Evolutionary conservation across 2,888 invertebrate species (phyloP), one percentile per base, ranked within the genome.

Genomic region (Melieria picta): DNA sequence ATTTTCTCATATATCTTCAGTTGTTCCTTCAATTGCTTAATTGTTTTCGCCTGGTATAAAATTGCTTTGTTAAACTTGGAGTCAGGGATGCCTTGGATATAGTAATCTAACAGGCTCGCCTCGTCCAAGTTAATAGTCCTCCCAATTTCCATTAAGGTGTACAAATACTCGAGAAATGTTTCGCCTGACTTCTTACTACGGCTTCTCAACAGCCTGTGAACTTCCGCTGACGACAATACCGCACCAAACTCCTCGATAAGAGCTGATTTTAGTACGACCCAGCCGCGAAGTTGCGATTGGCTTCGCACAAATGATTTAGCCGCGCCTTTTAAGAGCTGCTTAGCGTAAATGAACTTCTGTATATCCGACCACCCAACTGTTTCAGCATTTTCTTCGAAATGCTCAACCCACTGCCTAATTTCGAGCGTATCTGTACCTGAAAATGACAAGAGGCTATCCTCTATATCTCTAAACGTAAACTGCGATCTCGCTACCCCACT

Each of bases 61-160:
- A n/a, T n/a, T n/a, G n/a, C n/a, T n/a, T n/a, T n/a, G n/a, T n/a
- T n/a, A n/a, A n/a, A n/a, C n/a, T n/a, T n/a, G n/a, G n/a, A n/a
- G n/a, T n/a, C n/a, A n/a, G n/a, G n/a, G n/a, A n/a, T n/a, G n/a
- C n/a, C n/a, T n/a, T n/a, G n/a, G n/a, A n/a, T 47, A 63, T 62
- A 71, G 57, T 71, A 67, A 10, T 71, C 62, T 47, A 62, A 46
- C 7, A 71, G n/a, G 30, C 67, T 66, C 6, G 4, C 48, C n/a
- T 63, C 71, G 11, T 71, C 71, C 30, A 71, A 42, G 2, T 57
- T 62, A 48, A 66, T 63, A 7, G 13, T 30, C 9, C 46, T 67
- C 10, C 63, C 68, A 10, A 72, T 60, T 46, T 69, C 10, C 67
- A 66, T 66, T 9, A 71, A 67, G 16, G 7, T 50, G 47, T 74